These are phyloP conservation scores for Gymnothorax reevesii DNA, from an alignment of 2,797 vertebrate species.

Conservation along the genomic window DNA sequence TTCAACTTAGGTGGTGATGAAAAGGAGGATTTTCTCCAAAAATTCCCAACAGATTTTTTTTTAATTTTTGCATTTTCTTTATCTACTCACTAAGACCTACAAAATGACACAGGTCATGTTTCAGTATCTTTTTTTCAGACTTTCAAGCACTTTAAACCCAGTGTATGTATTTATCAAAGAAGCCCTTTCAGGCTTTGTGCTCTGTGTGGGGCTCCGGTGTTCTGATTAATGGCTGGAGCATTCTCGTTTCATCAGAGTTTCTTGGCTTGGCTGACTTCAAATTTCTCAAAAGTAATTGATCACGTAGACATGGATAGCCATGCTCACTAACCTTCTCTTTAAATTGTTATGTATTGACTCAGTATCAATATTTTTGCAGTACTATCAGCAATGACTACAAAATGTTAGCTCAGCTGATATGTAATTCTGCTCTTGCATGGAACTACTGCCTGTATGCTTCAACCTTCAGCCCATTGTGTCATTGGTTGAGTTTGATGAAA, in stretches of 20 bases:
- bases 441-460: not conserved
- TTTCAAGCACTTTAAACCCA: too few relatives aligned
- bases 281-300: not conserved
- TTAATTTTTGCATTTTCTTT: too few relatives aligned
- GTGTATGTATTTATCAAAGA: too few relatives aligned
- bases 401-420: not conserved
- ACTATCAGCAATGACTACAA: not conserved
- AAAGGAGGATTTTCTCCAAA: too few relatives aligned
- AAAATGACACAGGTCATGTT: too few relatives aligned
- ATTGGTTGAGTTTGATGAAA: not conserved
- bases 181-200: too few relatives aligned
- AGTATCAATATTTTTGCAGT: not conserved
- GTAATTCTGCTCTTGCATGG: not conserved
- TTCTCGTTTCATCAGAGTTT: not conserved
- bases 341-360: not conserved
- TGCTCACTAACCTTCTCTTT: not conserved
- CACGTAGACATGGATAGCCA: not conserved
- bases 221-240: too few relatives aligned
- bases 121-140: too few relatives aligned
- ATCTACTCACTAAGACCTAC: too few relatives aligned
- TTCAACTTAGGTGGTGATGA: too few relatives aligned
- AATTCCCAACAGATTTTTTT: too few relatives aligned
- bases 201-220: too few relatives aligned
- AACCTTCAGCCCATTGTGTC: not conserved
- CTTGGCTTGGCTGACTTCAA: not conserved